phyloP scores from a whole-genome alignment of 2,797 vertebrate genomes.

The Rhabdomys pumilio region DNA sequence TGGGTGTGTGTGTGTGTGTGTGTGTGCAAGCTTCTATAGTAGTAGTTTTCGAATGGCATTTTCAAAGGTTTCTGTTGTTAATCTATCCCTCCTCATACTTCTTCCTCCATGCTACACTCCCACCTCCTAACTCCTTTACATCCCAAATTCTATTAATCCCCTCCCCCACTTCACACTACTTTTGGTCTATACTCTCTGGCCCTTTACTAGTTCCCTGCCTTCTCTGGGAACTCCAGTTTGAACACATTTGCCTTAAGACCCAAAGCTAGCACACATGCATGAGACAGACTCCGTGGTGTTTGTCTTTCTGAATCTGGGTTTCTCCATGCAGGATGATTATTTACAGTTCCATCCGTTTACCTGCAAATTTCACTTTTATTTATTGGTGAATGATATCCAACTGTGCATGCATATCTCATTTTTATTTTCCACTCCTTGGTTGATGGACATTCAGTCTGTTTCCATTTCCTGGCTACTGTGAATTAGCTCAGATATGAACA shows the following conservation, averaged over 20 bases:
- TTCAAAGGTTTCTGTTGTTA: neutral
- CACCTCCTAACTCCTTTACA: neutral
- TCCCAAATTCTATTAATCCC: neutral
- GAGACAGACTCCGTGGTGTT: neutral
- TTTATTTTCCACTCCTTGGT: neutral
- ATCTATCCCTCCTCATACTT: neutral
- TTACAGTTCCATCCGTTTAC: neutral
- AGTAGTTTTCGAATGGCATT: neutral
- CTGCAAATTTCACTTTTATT: neutral
- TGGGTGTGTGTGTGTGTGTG: neutral
- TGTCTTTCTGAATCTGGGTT: neutral
- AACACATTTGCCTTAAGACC: neutral
- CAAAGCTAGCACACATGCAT: neutral
- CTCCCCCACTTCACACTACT: neutral
- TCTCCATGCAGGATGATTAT: neutral
- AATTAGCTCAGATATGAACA: slow-evolving; percentile 13
- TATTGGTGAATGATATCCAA: neutral
- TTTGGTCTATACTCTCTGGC: neutral
- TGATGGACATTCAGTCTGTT: neutral
- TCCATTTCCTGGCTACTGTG: neutral
- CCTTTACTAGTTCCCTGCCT: neutral
- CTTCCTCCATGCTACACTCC: neutral
- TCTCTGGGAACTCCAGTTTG: neutral
- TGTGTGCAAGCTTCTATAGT: neutral
- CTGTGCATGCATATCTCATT: neutral